Evolutionary conservation across 2,888 invertebrate species (phyloP), one percentile per base, ranked within the genome.

Genomic region (Nomada goodeniana): DNA sequence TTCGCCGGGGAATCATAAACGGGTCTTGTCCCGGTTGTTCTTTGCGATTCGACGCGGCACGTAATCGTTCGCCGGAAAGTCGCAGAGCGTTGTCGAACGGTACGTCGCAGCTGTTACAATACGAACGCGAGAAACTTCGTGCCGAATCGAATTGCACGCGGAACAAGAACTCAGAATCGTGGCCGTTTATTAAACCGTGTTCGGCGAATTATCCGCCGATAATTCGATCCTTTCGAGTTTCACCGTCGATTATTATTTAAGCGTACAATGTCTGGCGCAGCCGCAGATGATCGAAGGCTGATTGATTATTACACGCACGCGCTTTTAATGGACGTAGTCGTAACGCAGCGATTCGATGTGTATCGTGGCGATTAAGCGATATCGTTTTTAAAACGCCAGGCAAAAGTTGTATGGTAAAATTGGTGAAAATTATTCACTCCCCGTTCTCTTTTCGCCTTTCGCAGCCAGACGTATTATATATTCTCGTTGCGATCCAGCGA

Each of bases 241-340:
- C 65, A 23, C 65, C 55, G 23, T n/a, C 26, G 42, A 50, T 74
- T 47, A 50, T 68, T 61, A 78, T 74, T 74, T 44, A 50, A 75
- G 63, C 55, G 75, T 50, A 67, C 68, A 50, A 20, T 63, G 50
- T 68, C 18, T n/a, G n/a, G n/a, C 10, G 53, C 18, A 53, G n/a
- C 0, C 18, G 9, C 36, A 36, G 36, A n/a, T 53, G 18, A n/a
- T n/a, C 53, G n/a, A n/a, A 9, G n/a, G n/a, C 18, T 53, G 53
- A 53, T n/a, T n/a, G 18, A 53, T n/a, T 53, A n/a, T n/a, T 53
- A 47, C 47, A 15, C 47, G 47, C 4, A 47, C 47, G 47, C 47
- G 47, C 47, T 3, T 11, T 47, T 47, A 47, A 47, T 47, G 47
- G 47, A 13, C 47, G 47, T 15, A 15, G 47, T 47, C 47, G 47